A percentile compares a stretch with the other conserved stretches of the same genome.
Conservation (phyloP, 2,113 vertebrate species). For the Nanger granti region DNA sequence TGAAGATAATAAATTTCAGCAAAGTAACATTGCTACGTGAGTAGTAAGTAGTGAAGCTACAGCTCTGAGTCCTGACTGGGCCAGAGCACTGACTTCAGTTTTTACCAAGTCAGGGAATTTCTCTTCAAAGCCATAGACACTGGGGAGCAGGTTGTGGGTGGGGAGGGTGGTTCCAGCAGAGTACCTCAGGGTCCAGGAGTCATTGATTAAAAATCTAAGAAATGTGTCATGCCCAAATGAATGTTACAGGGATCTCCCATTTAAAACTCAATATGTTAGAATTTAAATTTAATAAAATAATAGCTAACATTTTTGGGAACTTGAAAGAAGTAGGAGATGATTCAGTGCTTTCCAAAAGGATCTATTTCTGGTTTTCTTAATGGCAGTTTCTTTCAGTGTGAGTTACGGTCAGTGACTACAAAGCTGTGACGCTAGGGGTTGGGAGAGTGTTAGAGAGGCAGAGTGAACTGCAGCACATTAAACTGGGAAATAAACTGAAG, state of each 20-base stretch:
- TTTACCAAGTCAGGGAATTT: background rate
- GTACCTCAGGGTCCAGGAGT: background rate
- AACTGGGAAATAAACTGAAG: background rate
- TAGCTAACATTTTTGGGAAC: conserved; percentile 10
- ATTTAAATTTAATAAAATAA: conserved; percentile 34
- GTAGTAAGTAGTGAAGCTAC: background rate
- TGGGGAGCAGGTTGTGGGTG: background rate
- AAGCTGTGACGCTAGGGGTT: background rate
- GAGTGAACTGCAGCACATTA: background rate
- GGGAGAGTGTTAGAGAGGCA: background rate
- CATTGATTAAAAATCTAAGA: background rate
- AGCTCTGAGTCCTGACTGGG: background rate
- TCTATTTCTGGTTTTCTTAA: conserved; percentile 15
- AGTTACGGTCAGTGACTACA: background rate
- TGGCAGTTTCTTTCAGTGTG: conserved; percentile 22
- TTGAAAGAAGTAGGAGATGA: conserved; percentile 20
- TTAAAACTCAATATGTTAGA: conserved; percentile 32
- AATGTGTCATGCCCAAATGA: background rate
- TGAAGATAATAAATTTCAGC: background rate
- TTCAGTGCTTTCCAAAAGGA: conserved; percentile 33
- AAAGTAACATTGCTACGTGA: background rate
- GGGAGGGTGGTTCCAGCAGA: background rate
- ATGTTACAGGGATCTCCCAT: background rate
- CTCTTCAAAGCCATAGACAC: background rate
- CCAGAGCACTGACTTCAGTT: background rate